These are phyloP conservation scores for Temnothorax rugatulus DNA, from an alignment of 2,888 invertebrate genomes.

Conservation along the genomic window DNA sequence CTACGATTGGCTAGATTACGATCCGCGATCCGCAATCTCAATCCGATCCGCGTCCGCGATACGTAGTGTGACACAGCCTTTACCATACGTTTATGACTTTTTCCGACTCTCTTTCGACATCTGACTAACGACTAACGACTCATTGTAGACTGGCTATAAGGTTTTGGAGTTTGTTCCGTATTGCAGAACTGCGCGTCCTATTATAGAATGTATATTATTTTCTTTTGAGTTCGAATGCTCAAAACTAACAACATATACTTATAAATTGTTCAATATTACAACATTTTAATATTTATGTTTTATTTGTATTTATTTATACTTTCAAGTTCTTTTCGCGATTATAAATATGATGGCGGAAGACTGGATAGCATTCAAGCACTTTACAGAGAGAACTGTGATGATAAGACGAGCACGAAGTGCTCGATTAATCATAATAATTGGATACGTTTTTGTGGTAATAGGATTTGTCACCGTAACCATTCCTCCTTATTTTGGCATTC, in stretches of 20 bases:
- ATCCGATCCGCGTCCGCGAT: no score
- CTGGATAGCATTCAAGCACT: conserved; percentile 44
- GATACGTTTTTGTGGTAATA: not conserved
- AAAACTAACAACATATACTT: not conserved
- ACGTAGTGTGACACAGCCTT: no score
- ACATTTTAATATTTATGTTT: not conserved
- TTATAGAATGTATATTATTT: not conserved
- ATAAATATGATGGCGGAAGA: conserved; percentile 59
- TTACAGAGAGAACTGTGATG: conserved; percentile 49
- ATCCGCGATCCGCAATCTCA: no score
- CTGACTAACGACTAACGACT: no score
- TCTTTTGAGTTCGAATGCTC: not conserved
- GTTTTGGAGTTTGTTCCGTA: no score
- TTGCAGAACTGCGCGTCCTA: no score
- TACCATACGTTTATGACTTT: no score
- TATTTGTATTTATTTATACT: not conserved
- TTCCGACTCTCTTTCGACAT: no score
- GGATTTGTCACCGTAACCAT: rapidly evolving
- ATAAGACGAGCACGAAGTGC: conserved; percentile 20
- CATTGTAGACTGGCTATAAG: no score
- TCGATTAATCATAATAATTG: conserved; percentile 2
- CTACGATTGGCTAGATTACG: no score
- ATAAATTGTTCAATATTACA: not conserved
- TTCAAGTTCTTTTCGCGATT: conserved; percentile 37
- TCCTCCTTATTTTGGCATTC: conserved; percentile 37